phyloP scores from a whole-genome alignment of 2,888 invertebrate species.

The Rhorus exstirpatorius region DNA sequence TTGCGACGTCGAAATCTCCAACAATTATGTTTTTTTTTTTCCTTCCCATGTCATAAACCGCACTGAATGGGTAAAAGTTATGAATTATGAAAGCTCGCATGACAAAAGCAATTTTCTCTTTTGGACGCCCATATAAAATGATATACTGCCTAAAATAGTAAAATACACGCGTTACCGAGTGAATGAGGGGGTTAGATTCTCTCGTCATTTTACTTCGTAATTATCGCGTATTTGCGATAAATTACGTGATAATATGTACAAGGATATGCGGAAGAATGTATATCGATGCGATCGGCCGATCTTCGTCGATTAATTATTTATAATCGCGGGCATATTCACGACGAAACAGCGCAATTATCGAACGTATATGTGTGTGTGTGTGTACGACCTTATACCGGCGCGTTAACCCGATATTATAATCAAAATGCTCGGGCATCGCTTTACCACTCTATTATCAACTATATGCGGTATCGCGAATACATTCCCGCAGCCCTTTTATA shows the following conservation, averaged over 20 bases:
- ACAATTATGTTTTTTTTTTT: too few species aligned
- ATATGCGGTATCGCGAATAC: not conserved
- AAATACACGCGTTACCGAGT: too few species aligned
- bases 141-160: too few species aligned
- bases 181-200: too few species aligned
- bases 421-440: slow-evolving; percentile 23
- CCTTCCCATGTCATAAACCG: too few species aligned
- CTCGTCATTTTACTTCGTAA: not conserved
- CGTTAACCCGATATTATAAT: slow-evolving; percentile 64
- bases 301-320: slow-evolving; percentile 69
- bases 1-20: too few species aligned
- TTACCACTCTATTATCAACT: slow-evolving; percentile 37
- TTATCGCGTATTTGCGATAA: slow-evolving; percentile 17
- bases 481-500: too few species aligned
- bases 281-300: slow-evolving; percentile 13
- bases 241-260: slow-evolving; percentile 38
- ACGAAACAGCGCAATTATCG: slow-evolving; percentile 67
- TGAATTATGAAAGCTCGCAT: too few species aligned
- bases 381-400: slow-evolving; percentile 46
- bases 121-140: too few species aligned
- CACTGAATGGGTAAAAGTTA: too few species aligned
- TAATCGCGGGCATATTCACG: slow-evolving; percentile 48
- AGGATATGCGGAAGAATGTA: not conserved
- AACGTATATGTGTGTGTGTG: too few species aligned
- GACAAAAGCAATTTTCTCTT: too few species aligned